These are phyloP conservation scores for Athripsodes cinereus DNA, from an alignment of 2,888 invertebrate genomes.

Conservation along the genomic window DNA sequence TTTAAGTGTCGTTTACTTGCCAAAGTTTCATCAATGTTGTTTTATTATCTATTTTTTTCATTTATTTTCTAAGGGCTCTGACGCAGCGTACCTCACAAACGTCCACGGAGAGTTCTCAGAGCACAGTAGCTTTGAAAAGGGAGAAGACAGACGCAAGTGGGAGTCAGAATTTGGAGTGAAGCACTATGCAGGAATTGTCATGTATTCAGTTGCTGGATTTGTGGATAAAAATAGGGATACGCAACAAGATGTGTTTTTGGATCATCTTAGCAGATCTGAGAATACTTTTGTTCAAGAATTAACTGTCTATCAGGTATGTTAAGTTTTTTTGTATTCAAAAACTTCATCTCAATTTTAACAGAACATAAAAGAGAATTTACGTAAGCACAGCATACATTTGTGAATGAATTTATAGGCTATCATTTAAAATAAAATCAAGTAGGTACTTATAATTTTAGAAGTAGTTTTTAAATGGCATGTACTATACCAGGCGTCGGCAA, in stretches of 20 bases:
- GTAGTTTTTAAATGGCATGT: no score
- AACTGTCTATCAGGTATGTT: constrained; percentile 41
- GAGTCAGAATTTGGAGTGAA: constrained; percentile 84
- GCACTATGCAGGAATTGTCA: constrained; percentile 87
- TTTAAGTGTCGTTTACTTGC: no score
- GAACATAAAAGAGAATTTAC: no score
- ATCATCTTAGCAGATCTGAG: constrained; percentile 76
- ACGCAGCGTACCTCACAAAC: constrained; percentile 81
- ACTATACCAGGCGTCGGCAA: no score
- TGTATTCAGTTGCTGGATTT: constrained; percentile 71
- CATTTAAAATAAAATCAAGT: no score
- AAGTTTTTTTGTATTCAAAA: not conserved
- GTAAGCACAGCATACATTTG: no score
- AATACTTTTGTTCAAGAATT: constrained; percentile 78
- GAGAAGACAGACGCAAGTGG: constrained; percentile 80
- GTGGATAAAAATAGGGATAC: constrained; percentile 91
- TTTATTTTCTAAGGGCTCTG: constrained; percentile 59
- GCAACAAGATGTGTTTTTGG: constrained; percentile 89
- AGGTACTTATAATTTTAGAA: no score
- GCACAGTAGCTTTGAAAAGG: constrained; percentile 79
- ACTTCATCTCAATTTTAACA: no score
- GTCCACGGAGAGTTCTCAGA: constrained; percentile 80
- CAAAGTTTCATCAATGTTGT: no score
- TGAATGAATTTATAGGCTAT: no score
- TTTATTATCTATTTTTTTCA: no score